A percentile compares a stretch with the other conserved stretches of the same genome.
These are phyloP conservation scores for Ageneiosus marmoratus DNA, from an alignment of 2,113 vertebrate genomes.

Conservation along the genomic window DNA sequence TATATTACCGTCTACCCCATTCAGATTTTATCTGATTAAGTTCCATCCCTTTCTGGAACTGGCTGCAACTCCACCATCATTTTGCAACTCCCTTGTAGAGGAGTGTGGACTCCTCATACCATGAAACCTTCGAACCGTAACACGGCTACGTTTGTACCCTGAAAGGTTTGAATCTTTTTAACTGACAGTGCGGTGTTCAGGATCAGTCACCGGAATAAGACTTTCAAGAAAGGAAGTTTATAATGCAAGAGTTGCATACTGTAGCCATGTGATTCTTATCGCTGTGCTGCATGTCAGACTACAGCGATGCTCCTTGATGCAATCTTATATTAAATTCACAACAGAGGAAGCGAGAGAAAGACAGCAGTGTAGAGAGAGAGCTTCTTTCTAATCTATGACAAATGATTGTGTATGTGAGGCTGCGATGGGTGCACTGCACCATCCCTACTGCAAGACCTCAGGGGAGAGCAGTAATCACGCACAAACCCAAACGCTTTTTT, in stretches of 20 bases:
- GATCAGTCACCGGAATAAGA: conserved; percentile 5
- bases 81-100: neutral
- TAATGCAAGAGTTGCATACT: conserved; percentile 31
- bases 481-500: conserved; percentile 35
- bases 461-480: conserved; percentile 32
- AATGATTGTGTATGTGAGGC: conserved; percentile 37
- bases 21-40: neutral
- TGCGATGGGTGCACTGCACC: conserved; percentile 46
- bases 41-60: neutral
- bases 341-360: neutral
- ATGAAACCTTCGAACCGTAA: neutral
- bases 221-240: conserved; percentile 15
- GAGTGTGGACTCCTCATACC: neutral
- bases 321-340: conserved; percentile 27
- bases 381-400: conserved; percentile 37
- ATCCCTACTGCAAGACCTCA: conserved; percentile 37
- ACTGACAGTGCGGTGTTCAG: neutral
- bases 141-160: neutral
- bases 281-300: conserved; percentile 5
- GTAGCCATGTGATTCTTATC: neutral
- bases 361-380: neutral
- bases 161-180: neutral
- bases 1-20: neutral
- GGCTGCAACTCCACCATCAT: neutral
- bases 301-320: conserved; percentile 13